Conservation (phyloP, 2,113 vertebrate species). For the Acanthochromis polyacanthus region DNA sequence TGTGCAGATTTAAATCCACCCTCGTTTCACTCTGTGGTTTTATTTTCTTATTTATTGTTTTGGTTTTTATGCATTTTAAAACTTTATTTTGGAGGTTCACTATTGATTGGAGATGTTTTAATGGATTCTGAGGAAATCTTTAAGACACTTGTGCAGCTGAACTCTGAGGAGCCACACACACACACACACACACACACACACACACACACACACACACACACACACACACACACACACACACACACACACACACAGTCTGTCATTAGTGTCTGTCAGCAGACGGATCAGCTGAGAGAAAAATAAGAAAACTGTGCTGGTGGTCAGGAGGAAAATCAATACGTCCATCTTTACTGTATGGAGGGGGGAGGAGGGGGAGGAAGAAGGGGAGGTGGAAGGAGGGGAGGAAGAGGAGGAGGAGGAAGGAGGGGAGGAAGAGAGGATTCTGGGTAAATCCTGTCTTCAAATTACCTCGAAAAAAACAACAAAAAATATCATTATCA, state of each 20-base stretch:
- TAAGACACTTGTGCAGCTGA: not conserved
- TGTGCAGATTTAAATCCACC: not conserved
- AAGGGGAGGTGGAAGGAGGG: not conserved
- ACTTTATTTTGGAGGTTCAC: conserved; percentile 10
- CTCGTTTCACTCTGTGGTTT: not conserved
- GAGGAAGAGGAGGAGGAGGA: not conserved
- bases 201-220: not conserved
- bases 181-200: not conserved
- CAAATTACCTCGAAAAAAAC: conserved; percentile 5
- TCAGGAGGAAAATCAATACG: conserved; percentile 76
- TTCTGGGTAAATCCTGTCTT: conserved; percentile 42
- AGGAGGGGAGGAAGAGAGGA: conserved; percentile 12
- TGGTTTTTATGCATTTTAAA: not conserved
- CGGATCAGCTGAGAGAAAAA: conserved; percentile 73
- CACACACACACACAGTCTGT: conserved; percentile 3
- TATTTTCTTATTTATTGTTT: not conserved
- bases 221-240: conserved; percentile 24
- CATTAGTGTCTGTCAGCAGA: conserved; percentile 59
- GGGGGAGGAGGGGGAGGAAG: not conserved
- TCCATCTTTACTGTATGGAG: conserved; percentile 61
- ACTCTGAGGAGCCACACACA: conserved; percentile 5
- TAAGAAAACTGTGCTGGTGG: conserved; percentile 66
- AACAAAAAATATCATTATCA: conserved; percentile 1
- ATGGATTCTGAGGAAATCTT: conserved; percentile 3
- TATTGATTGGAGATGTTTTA: conserved; percentile 15